These are phyloP conservation scores for Dioctria rufipes DNA, from an alignment of 2,888 invertebrate species.

Conservation along the genomic window DNA sequence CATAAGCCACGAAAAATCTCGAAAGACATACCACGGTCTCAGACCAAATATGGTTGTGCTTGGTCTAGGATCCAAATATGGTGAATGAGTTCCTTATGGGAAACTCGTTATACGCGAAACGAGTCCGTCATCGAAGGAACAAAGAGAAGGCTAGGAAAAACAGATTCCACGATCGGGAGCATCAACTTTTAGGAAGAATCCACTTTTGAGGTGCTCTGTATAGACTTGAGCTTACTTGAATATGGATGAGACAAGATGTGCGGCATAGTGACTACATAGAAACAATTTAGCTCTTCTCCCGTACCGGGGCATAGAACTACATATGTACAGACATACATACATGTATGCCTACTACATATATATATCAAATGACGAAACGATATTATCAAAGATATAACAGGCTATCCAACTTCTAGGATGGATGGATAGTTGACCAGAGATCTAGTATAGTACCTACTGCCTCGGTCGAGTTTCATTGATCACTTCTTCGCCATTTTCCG, in stretches of 20 bases:
- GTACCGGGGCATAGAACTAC: neutral
- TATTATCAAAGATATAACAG: conserved; percentile 22
- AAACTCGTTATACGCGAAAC: conserved; percentile 41
- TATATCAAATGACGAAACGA: conserved; percentile 48
- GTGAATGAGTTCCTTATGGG: conserved; percentile 51
- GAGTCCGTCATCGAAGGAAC: conserved; percentile 21
- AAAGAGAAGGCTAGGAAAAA: conserved; percentile 26
- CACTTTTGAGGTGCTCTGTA: conserved; percentile 10
- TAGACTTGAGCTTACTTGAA: conserved; percentile 14
- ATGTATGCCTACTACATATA: no score
- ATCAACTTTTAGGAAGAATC: conserved; percentile 39
- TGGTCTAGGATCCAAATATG: conserved; percentile 45
- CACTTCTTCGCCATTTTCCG: conserved; percentile 24
- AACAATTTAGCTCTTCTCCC: conserved; percentile 1
- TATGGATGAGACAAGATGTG: conserved; percentile 43
- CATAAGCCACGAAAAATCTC: conserved; percentile 56
- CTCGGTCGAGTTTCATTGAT: conserved; percentile 46
- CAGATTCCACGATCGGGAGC: conserved; percentile 45
- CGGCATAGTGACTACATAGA: conserved; percentile 7
- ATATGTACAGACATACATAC: neutral
- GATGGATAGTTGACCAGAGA: neutral
- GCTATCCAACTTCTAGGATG: conserved; percentile 7
- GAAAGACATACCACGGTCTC: conserved; percentile 51
- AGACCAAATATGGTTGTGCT: conserved; percentile 53
- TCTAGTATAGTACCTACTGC: neutral